Evolutionary conservation across 2,888 invertebrate genomes (phyloP).

Genomic region (Tetropium fuscum): DNA sequence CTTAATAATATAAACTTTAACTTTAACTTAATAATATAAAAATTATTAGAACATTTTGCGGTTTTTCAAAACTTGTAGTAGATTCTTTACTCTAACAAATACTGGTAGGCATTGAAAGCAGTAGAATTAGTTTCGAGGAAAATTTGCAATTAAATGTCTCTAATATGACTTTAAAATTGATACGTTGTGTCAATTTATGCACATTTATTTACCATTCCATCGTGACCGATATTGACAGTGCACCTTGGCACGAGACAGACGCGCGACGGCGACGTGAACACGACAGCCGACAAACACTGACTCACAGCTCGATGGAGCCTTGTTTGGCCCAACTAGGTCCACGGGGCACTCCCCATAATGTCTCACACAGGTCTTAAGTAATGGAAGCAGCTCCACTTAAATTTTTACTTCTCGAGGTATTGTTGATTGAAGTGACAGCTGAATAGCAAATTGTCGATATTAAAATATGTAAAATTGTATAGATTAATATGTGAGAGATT

Average conservation of each 20-base stretch:
- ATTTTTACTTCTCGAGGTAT: not conserved
- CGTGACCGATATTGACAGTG: conserved; percentile 1
- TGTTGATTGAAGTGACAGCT: not conserved
- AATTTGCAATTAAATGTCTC: too few species aligned
- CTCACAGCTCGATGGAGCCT: conserved; percentile 47
- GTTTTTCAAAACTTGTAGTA: too few species aligned
- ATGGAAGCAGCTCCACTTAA: not conserved
- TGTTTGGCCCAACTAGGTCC: conserved; percentile 14
- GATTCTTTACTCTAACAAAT: too few species aligned
- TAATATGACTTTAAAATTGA: not conserved
- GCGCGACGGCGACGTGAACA: conserved; percentile 46
- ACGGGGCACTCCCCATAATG: conserved; percentile 10
- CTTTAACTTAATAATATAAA: too few species aligned
- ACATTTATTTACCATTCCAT: conserved; percentile 8
- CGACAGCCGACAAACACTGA: conserved; percentile 58
- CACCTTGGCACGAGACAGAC: conserved; percentile 7
- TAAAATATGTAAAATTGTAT: too few species aligned
- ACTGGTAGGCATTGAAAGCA: not conserved
- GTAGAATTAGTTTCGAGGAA: not conserved
- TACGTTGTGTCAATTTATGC: conserved; percentile 1
- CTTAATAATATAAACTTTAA: too few species aligned
- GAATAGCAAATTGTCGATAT: too few species aligned
- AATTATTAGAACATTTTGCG: too few species aligned
- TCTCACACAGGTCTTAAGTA: not conserved
- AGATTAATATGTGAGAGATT: too few species aligned